Evolutionary conservation across 2,797 vertebrate genomes (phyloP), one percentile per base, ranked within the genome.

Genomic region (Novumbra hubbsi): DNA sequence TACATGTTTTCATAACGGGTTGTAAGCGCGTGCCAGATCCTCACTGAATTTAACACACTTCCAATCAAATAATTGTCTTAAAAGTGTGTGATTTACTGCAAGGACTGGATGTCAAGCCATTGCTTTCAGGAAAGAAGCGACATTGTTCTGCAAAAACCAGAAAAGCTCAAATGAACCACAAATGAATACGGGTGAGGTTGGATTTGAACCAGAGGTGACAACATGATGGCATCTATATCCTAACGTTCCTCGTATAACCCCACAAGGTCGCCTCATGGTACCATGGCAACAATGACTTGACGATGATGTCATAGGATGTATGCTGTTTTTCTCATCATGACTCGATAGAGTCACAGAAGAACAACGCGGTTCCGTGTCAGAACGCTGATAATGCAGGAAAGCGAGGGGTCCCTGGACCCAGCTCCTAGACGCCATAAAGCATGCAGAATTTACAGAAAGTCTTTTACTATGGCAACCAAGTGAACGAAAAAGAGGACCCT

Each of bases 391-490:
- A 77, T 55, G 78, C 19, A 30, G 50, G 45, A 34, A 82, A 79
- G 24, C 21, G 38, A 21, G 16, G 24, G 70, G 19, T 74, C 69
- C 77, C 71, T 32, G 83, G 79, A 82, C 24, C 69, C 84, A 85
- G 74, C 72, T 84, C 84, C 77, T 85, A 78, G 81, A 86, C 81
- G 79, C 85, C 78, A 75, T 80, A 77, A 83, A 85, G 88, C 89
- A 90, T 91, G 90, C 89, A 91, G 81, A 90, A 90, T 91, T 81
- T 92, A 92, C 89, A 92, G 8, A 45, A 45, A 65, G 63, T 65
- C 28, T 65, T 65, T 65, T 15, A 32, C 12, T 60, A n/a, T 60
- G 55, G 12, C 11, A 27, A 60, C n/a, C 21, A 60, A 60, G n/a
- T 60, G 55, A 60, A 21, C 55, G 11, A 60, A 60, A 60, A 60